These are phyloP conservation scores for Sarotherodon lohbergeri DNA, from an alignment of 2,113 vertebrate genomes.

Conservation along the genomic window DNA sequence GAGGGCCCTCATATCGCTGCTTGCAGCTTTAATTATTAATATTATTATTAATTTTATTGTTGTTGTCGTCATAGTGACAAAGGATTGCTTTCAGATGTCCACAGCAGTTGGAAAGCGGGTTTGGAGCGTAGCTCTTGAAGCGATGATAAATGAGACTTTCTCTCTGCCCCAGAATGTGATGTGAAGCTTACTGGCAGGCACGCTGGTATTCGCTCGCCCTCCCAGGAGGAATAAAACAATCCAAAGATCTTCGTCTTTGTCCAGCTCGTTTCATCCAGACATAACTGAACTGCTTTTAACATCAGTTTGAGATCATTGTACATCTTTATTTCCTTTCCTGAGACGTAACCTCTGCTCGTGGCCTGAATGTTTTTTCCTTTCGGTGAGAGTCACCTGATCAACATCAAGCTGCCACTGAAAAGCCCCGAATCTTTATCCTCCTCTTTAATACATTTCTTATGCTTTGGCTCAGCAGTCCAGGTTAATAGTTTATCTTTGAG, in stretches of 20 bases:
- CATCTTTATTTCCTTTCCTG: background rate
- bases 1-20: too few relatives aligned
- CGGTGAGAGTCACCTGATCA: background rate
- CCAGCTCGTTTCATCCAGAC: background rate
- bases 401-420: background rate
- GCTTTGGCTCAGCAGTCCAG: background rate
- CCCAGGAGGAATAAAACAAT: background rate
- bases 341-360: background rate
- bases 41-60: background rate
- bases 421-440: accelerated
- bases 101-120: background rate
- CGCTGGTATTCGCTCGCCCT: background rate
- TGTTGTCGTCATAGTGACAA: background rate
- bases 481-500: background rate
- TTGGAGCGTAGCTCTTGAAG: background rate
- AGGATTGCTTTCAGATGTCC: background rate
- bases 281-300: slow-evolving; percentile 14
- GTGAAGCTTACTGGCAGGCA: background rate
- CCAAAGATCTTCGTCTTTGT: background rate
- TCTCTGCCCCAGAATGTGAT: background rate
- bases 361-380: background rate
- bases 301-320: background rate
- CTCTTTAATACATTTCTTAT: background rate
- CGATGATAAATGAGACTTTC: background rate
- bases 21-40: too few relatives aligned